phyloP scores from a whole-genome alignment of 2,888 invertebrate species.

The Tribolium freemani region DNA sequence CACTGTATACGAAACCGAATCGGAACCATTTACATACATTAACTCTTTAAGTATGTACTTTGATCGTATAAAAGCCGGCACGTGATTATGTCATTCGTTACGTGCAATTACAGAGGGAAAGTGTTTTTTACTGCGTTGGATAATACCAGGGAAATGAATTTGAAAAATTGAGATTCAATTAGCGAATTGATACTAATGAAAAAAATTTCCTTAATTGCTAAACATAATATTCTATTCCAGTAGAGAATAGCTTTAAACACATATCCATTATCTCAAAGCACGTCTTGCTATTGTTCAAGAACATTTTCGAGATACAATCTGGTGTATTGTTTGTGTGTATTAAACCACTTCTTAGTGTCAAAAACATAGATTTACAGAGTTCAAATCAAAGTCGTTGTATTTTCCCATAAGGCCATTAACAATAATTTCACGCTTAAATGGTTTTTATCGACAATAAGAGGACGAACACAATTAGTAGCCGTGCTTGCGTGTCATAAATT shows the following conservation, averaged over 20 bases:
- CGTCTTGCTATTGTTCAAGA: background rate
- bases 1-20: conserved; percentile 2
- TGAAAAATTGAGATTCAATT: background rate
- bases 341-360: background rate
- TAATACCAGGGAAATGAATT: conserved; percentile 7
- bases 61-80: conserved; percentile 21
- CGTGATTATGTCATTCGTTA: conserved; percentile 30
- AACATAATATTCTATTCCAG: background rate
- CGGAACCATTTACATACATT: conserved; percentile 25
- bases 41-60: conserved; percentile 6
- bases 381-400: background rate
- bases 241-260: background rate
- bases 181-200: background rate
- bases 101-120: conserved; percentile 31
- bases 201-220: background rate
- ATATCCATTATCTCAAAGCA: background rate
- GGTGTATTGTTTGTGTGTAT: background rate
- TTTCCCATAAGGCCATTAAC: background rate
- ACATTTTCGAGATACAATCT: background rate
- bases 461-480: conserved; percentile 8
- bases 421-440: conserved; percentile 12
- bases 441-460: conserved; percentile 1
- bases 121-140: conserved; percentile 17
- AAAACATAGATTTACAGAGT: background rate
- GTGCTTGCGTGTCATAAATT: conserved; percentile 17